Percentiles rank a stretch among this genome's conserved stretches.
These are phyloP conservation scores for Apotomis capreana DNA, from an alignment of 2,888 invertebrate species.

Conservation along the genomic window DNA sequence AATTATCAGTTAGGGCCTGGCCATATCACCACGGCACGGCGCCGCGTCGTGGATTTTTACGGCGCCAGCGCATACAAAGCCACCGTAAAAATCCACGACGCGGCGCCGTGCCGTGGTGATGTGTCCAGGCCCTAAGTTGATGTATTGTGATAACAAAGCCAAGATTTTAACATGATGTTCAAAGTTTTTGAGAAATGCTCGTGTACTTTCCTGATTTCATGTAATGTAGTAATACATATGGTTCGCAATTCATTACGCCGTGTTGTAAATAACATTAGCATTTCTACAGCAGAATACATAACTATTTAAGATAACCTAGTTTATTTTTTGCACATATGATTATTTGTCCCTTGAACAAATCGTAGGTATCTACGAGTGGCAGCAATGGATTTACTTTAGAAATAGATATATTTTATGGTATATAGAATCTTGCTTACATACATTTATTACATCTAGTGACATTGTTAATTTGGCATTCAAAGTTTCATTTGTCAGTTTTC, in stretches of 20 bases:
- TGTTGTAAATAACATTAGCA: slow-evolving; percentile 37
- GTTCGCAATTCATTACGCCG: slow-evolving; percentile 8
- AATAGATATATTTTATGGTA: neutral
- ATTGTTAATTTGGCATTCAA: neutral
- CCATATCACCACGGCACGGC: no score
- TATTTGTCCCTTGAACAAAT: slow-evolving; percentile 2
- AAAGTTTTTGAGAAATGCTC: slow-evolving; percentile 1
- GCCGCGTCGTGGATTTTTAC: no score
- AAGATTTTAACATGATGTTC: neutral
- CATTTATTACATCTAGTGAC: neutral
- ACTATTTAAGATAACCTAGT: slow-evolving; percentile 14
- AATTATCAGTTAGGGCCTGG: no score
- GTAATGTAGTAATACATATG: neutral
- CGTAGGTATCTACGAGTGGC: neutral
- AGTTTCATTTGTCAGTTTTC: neutral
- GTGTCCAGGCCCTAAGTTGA: no score
- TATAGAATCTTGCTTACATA: neutral
- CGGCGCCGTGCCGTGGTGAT: no score
- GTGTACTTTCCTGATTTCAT: slow-evolving; percentile 13
- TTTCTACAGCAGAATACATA: slow-evolving; percentile 33
- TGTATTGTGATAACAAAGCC: neutral
- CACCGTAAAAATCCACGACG: no score
- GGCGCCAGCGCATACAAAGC: no score
- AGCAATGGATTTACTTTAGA: neutral
- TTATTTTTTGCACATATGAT: slow-evolving; percentile 10